Base-by-base conservation (phyloP, 2,888 invertebrate genomes). In the Choreutis nemorana region DNA sequence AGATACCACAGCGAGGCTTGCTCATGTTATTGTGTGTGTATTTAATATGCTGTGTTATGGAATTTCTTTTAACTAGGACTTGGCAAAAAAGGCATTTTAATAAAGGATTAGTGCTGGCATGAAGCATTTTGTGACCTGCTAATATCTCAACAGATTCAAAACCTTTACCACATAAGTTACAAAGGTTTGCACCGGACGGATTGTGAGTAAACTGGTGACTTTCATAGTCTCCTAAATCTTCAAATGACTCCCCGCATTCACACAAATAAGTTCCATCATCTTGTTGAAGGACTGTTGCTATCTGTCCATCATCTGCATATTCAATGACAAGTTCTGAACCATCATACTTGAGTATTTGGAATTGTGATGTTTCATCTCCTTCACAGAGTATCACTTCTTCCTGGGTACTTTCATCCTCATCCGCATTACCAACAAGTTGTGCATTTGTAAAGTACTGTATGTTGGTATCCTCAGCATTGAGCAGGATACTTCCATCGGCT, bases 11-110 rank as follows among this genome's bases (percentile, higher is more conserved):
- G 7, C 61, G 50, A 0, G 79, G 78, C 36, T 73, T 75, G n/a
- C n/a, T n/a, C n/a, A 65, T 50, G 14, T 63, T 65, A 28, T 64
- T 78, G 37, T 80, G 80, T 2, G 59, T 57, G 21, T 72, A 72
- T 41, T 79, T 80, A 14, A 80, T 80, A 36, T 80, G 80, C 29
- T 78, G 75, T 0, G 78, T 78, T 3, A 80, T 41, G 2, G 59
- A 46, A 36, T 64, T 78, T 3, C 80, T 50, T 39, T 60, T 65
- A 2, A 78, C 54, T 3, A 61, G 48, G 29, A 67, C 65, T 18
- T 63, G 55, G 34, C 80, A 80, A 42, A 71, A 78, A 0, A 78
- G 78, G 32, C 80, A 80, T 10, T 51, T 48, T 0, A 80, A 57
- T 1, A 65, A 36, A 1, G 58, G 25, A 0, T 70, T 67, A 0